Evolutionary conservation across 2,113 vertebrate species (phyloP).

Genomic region (Dicentrarchus labrax): DNA sequence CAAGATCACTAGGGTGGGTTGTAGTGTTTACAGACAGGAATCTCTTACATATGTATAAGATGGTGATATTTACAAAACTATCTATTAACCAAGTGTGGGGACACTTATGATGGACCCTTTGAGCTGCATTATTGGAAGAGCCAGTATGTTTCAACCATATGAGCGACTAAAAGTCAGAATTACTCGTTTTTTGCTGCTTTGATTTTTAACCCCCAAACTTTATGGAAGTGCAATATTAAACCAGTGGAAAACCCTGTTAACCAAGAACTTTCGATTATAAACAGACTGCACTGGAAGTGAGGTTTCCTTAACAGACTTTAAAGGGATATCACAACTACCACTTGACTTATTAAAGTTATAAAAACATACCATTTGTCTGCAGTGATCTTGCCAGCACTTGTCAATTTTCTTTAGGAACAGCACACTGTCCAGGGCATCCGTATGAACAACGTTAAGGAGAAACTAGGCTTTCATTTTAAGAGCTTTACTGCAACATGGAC

Average conservation of each 20-base stretch:
- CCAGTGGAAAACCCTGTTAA: neutral
- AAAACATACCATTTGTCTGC: conserved; percentile 96
- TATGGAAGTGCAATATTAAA: neutral
- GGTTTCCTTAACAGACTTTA: neutral
- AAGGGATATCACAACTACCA: neutral
- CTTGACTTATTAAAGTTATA: conserved; percentile 1
- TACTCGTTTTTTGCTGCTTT: neutral
- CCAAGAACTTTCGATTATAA: neutral
- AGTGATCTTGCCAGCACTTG: conserved; percentile 99
- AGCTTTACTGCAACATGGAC: neutral
- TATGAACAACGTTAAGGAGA: conserved; percentile 88
- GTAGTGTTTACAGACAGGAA: neutral
- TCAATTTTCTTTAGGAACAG: conserved; percentile 99
- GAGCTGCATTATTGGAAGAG: neutral
- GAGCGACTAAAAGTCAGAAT: neutral
- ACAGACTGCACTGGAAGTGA: conserved; percentile 10
- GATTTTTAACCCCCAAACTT: neutral
- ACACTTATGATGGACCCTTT: neutral
- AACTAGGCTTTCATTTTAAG: neutral
- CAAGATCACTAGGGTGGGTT: neutral
- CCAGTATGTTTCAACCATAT: neutral
- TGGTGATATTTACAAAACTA: neutral
- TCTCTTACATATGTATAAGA: neutral
- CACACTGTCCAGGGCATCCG: conserved; percentile 97
- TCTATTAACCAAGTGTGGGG: neutral